A percentile compares a stretch with the other conserved stretches of the same genome.
phyloP scores from a whole-genome alignment of 64 coral and sea anemone species.

The Orbicella faveolata region DNA sequence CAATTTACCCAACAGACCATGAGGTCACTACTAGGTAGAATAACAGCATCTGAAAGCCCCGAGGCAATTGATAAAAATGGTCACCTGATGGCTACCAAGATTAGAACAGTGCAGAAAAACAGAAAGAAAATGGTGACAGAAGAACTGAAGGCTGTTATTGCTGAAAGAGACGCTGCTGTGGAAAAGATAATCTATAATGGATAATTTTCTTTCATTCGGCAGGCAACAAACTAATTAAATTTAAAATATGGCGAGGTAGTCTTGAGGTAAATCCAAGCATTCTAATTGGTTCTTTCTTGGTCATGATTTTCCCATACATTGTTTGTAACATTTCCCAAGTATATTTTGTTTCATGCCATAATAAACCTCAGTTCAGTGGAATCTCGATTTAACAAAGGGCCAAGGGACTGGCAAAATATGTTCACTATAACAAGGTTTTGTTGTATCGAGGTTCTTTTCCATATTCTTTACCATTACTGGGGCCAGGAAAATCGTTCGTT shows the following conservation, averaged over 20 bases:
- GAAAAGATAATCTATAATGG: constrained; percentile 39
- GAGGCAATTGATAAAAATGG: constrained; percentile 86
- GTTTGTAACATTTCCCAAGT: too few relatives aligned
- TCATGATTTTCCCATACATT: too few relatives aligned
- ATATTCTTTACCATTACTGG: too few relatives aligned
- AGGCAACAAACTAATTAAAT: not conserved
- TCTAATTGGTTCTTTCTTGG: not conserved
- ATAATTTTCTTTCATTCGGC: not conserved
- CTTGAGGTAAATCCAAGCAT: too few relatives aligned
- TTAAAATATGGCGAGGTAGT: too few relatives aligned
- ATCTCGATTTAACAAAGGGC: too few relatives aligned
- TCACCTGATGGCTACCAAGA: constrained; percentile 70
- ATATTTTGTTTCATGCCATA: too few relatives aligned
- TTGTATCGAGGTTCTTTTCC: too few relatives aligned
- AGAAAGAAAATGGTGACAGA: constrained; percentile 78
- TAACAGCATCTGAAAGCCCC: constrained; percentile 74
- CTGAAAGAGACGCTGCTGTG: constrained; percentile 77
- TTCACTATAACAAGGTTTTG: too few relatives aligned
- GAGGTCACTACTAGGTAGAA: constrained; percentile 63
- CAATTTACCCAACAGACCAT: constrained; percentile 55
- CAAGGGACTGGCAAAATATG: too few relatives aligned
- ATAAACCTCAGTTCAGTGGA: too few relatives aligned
- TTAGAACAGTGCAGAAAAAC: constrained; percentile 75
- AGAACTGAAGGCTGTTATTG: constrained; percentile 82
- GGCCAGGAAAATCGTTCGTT: too few relatives aligned